Base-by-base conservation (phyloP, 2,113 vertebrate species). In the Syngnathus floridae region DNA sequence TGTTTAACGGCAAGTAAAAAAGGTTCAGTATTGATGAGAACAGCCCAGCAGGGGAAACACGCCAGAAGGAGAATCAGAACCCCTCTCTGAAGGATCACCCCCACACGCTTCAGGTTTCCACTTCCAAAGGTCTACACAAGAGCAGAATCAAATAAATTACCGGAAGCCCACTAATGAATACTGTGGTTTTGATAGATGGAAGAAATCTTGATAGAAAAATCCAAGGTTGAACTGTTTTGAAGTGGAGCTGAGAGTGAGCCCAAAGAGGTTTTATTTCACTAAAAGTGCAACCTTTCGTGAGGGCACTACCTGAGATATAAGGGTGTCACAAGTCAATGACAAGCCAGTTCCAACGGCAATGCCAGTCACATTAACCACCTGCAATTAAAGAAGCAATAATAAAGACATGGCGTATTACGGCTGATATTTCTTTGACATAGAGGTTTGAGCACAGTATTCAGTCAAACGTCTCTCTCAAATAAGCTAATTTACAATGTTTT, bases 41-140 rank as follows among this genome's bases (percentile, higher is more conserved):
- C 0, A 0, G 95, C 95, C 96, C 96, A 98, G 88, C 96, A 99
- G 48, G 96, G 95, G 48, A 95, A 93, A 84, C 95, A 99, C 83
- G 90, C 92, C 7, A 99, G 86, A n/a, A 98, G 86, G 35, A 97
- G 89, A 63, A 95, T 92, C 66, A 99, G 90, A 22, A 86, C 41
- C 5, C 92, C 91, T 4, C 91, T 86, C 82, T 99, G 96, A 48
- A 99, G 89, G 78, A 98, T 93, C 76, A 93, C 90, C 1, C 96
- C 96, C 31, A 98, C 92, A 0, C 92, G 81, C 90, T 94, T 97
- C 88, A 95, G 59, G 83, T 97, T 99, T 73, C 86, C 92, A 67
- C 94, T 87, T 6, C 96, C 96, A 0, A 89, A 99, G 0, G 93
- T 95, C 96, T 99, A 84, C n/a, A 41, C 5, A 60, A 57, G 66